These are phyloP conservation scores for Ganaspis brasiliensis DNA, from an alignment of 2,888 invertebrate genomes.

Conservation along the genomic window DNA sequence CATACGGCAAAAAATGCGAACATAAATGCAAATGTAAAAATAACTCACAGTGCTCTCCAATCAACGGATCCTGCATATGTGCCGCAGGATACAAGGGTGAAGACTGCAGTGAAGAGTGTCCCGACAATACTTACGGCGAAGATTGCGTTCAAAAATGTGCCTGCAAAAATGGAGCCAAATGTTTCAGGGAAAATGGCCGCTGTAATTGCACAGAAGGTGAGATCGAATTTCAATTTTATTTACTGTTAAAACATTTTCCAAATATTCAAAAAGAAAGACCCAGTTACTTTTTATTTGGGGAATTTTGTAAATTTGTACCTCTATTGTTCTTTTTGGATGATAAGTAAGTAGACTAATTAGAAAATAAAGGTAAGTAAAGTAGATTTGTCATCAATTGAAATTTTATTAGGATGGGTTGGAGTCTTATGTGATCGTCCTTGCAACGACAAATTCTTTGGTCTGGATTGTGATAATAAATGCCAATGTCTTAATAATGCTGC, in stretches of 20 bases:
- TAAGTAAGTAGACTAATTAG: background rate
- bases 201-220: constrained; percentile 89
- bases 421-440: constrained; percentile 94
- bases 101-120: constrained; percentile 88
- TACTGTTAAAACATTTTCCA: constrained; percentile 1
- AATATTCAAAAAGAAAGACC: background rate
- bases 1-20: constrained; percentile 90
- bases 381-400: constrained; percentile 33
- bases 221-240: constrained; percentile 18
- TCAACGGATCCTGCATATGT: constrained; percentile 93
- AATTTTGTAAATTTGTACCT: constrained; percentile 35
- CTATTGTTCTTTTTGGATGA: background rate
- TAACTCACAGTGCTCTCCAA: constrained; percentile 92
- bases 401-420: constrained; percentile 85
- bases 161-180: constrained; percentile 90
- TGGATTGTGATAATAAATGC: constrained; percentile 88
- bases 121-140: constrained; percentile 88
- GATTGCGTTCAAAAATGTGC: constrained; percentile 90
- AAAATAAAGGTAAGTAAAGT: constrained; percentile 36
- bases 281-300: too few species aligned
- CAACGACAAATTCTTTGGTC: constrained; percentile 90
- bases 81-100: constrained; percentile 90
- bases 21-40: constrained; percentile 90
- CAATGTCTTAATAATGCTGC: constrained; percentile 91
- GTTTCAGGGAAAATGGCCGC: constrained; percentile 90